Evolutionary conservation across 1,140 invertebrate genomes (phyloP).

Genomic region (Oncopodura yosiiana): DNA sequence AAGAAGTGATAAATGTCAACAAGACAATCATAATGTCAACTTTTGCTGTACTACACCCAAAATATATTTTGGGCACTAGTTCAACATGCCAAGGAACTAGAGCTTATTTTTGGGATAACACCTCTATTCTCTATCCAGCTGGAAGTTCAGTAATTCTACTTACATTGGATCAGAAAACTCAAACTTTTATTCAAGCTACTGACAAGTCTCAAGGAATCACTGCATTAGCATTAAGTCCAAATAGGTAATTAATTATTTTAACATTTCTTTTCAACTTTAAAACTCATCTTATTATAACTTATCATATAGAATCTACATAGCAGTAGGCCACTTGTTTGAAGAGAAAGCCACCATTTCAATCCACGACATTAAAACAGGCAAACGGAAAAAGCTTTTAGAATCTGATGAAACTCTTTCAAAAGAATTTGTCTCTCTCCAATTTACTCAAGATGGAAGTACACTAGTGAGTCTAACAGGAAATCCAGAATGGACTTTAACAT

Average conservation of each 20-base stretch:
- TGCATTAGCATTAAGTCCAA: constrained; percentile 15
- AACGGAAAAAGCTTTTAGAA: constrained; percentile 42
- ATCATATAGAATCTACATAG: constrained; percentile 23
- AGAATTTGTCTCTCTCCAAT: constrained; percentile 61
- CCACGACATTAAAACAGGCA: constrained; percentile 43
- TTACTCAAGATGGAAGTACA: constrained; percentile 67
- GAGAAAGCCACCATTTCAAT: constrained; percentile 43
- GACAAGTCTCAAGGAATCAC: constrained; percentile 29
- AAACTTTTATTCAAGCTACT: constrained; percentile 42
- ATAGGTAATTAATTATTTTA: constrained; percentile 11
- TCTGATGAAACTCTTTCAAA: constrained; percentile 39
- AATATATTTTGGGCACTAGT: constrained; percentile 35
- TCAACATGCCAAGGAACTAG: constrained; percentile 35
- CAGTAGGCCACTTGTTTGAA: constrained; percentile 34
- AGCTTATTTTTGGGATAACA: constrained; percentile 41
- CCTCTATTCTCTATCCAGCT: constrained; percentile 22
- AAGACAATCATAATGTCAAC: no score
- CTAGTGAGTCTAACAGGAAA: constrained; percentile 64
- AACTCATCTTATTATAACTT: not conserved
- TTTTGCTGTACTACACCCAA: constrained; percentile 33
- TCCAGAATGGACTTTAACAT: constrained; percentile 67
- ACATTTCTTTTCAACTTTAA: not conserved
- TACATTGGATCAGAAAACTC: constrained; percentile 43
- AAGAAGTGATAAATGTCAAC: no score
- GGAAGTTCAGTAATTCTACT: constrained; percentile 44